Evolutionary conservation across 2,113 vertebrate genomes (phyloP).

Genomic region (Taxidea taxus): DNA sequence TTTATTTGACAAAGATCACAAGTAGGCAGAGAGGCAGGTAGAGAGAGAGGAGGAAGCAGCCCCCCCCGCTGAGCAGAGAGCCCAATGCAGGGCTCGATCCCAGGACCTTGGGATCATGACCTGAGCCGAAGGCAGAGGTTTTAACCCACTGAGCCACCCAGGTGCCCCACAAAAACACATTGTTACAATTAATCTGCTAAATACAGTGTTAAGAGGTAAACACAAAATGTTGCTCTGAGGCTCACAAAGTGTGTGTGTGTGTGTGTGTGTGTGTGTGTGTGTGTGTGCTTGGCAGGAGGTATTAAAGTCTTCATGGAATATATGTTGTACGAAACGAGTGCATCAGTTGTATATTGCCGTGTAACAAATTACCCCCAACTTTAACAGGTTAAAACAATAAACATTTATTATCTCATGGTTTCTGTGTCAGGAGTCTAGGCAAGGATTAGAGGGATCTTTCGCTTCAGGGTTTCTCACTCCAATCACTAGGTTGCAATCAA

Average conservation of each 20-base stretch:
- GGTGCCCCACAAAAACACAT: not conserved
- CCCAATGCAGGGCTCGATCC: too few species aligned
- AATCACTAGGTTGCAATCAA: fast-evolving
- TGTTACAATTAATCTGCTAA: not conserved
- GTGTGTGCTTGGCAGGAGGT: not conserved
- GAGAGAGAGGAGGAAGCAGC: too few species aligned
- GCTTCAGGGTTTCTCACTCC: not conserved
- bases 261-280: not conserved
- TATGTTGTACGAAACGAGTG: not conserved
- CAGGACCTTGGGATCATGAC: too few species aligned
- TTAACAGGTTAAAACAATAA: not conserved
- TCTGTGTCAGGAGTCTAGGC: not conserved
- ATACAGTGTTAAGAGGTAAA: not conserved
- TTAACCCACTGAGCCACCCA: too few species aligned
- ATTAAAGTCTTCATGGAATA: not conserved
- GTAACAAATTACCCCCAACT: not conserved
- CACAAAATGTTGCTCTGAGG: not conserved
- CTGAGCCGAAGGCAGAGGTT: too few species aligned
- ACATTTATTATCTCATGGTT: not conserved
- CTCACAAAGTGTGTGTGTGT: not conserved
- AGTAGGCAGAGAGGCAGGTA: too few species aligned
- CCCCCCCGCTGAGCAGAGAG: too few species aligned
- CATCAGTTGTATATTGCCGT: not conserved
- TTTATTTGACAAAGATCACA: too few species aligned
- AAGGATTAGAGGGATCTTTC: not conserved